phyloP scores from a whole-genome alignment of 1,140 invertebrate genomes.

The Caenorhabditis inopinata region DNA sequence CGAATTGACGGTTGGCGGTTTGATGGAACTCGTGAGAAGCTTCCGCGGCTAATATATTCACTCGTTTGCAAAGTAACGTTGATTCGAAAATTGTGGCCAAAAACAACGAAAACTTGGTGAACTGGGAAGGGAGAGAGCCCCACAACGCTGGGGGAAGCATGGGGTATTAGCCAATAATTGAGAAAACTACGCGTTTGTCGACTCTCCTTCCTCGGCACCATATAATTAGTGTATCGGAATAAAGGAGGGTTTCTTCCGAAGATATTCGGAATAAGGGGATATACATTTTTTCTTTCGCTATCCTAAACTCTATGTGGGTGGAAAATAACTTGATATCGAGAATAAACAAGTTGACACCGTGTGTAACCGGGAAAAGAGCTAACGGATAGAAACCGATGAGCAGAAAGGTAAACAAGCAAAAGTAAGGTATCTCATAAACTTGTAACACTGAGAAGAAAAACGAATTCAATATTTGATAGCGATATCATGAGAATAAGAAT shows the following conservation, averaged over 20 bases:
- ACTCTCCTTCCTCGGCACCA: background rate
- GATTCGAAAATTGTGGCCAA: constrained; percentile 4
- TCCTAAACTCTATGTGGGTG: background rate
- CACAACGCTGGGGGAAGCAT: background rate
- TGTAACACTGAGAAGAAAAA: too few relatives aligned
- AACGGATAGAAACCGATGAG: background rate
- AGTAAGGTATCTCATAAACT: too few relatives aligned
- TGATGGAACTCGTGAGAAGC: background rate
- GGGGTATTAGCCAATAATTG: constrained; percentile 14
- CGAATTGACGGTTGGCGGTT: background rate
- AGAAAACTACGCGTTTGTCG: constrained; percentile 18
- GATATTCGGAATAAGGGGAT: background rate
- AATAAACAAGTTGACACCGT: background rate
- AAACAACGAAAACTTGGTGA: background rate
- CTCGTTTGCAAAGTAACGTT: constrained; percentile 23
- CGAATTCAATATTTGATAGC: too few relatives aligned
- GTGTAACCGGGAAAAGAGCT: background rate
- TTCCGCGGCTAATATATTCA: constrained; percentile 12
- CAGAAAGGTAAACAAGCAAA: background rate
- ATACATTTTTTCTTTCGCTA: background rate
- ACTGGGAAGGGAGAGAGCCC: background rate
- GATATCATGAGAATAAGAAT: too few relatives aligned
- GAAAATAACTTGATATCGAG: background rate
- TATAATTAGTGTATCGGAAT: background rate
- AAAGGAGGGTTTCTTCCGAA: background rate